phyloP scores from a whole-genome alignment of 2,797 vertebrate genomes.

The Gymnopithys bicolor region DNA sequence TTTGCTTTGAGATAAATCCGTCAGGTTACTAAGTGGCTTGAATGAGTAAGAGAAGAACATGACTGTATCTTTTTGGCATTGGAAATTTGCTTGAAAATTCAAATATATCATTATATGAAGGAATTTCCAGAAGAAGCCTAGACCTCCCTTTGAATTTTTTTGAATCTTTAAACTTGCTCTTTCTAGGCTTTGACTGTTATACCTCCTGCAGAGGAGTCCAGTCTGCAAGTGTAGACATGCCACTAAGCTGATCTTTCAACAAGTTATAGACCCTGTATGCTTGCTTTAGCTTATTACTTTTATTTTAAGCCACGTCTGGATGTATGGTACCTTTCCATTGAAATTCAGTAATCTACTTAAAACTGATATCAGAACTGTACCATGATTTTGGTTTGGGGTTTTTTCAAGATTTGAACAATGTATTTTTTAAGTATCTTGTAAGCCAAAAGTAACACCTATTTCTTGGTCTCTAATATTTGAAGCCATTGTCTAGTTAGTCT shows the following conservation, averaged over 20 bases:
- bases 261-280: background rate
- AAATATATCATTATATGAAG: background rate
- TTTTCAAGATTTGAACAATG: background rate
- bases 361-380: background rate
- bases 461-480: background rate
- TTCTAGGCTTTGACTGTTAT: background rate
- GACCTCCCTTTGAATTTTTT: background rate
- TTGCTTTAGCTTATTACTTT: background rate
- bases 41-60: background rate
- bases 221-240: background rate
- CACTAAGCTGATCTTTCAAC: background rate
- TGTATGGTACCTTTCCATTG: background rate
- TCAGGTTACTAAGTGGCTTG: background rate
- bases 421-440: background rate
- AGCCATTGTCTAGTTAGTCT: background rate
- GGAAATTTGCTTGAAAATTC: background rate
- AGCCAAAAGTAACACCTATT: background rate
- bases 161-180: background rate
- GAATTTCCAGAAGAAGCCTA: background rate
- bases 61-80: background rate
- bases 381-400: background rate
- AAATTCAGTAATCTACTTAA: background rate
- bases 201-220: background rate
- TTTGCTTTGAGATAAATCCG: background rate
- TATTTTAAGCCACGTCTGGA: background rate